These are phyloP conservation scores for Leptatherina wallacei DNA, from an alignment of 2,797 vertebrate genomes.

Conservation along the genomic window DNA sequence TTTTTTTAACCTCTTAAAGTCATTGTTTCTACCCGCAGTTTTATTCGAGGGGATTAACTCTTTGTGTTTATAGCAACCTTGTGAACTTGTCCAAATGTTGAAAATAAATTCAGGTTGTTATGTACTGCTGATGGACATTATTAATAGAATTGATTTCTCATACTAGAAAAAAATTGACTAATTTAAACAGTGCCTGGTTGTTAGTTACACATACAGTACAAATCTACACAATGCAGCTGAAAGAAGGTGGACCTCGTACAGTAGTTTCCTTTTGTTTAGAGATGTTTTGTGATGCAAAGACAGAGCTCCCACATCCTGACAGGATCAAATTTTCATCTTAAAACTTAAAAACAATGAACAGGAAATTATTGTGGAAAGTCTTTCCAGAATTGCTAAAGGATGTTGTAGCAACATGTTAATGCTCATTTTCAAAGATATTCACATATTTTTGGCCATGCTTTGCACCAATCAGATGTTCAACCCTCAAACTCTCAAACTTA, in stretches of 20 bases:
- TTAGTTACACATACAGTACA: conserved; percentile 20
- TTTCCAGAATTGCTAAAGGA: not conserved
- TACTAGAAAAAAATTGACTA: conserved; percentile 13
- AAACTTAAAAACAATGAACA: too few relatives aligned
- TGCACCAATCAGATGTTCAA: not conserved
- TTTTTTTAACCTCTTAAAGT: conserved; percentile 92
- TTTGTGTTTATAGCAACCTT: conserved; percentile 75
- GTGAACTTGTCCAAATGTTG: conserved; percentile 52
- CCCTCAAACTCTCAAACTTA: not conserved
- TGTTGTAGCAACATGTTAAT: not conserved
- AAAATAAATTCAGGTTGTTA: conserved; percentile 37
- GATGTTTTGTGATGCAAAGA: not conserved
- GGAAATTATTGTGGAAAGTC: not conserved
- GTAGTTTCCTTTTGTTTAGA: not conserved
- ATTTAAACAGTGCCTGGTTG: conserved; percentile 31
- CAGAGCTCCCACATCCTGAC: not conserved
- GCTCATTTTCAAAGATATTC: not conserved
- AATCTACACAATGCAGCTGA: conserved; percentile 2
- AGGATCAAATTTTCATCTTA: not conserved
- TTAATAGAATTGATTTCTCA: conserved; percentile 40
- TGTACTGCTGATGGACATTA: conserved; percentile 26
- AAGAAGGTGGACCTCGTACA: not conserved
- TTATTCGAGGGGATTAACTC: conserved; percentile 79
- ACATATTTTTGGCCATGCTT: not conserved
- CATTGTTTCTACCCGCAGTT: conserved; percentile 87